Base-by-base conservation (phyloP, 1,140 invertebrate genomes). In the Oreohelix idahoensis region DNA sequence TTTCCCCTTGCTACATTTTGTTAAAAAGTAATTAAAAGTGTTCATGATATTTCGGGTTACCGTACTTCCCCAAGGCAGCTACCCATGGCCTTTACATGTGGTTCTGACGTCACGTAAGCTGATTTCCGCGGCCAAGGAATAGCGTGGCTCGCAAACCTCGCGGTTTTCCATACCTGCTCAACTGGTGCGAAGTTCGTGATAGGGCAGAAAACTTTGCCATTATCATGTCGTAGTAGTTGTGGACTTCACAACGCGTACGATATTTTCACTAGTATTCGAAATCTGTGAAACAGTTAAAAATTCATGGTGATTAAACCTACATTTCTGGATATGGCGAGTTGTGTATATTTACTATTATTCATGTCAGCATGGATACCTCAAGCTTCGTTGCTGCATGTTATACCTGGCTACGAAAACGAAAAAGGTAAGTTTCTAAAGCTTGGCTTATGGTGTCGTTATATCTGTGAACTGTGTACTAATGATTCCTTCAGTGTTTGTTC, bases 351-450 rank as follows among this genome's bases (percentile, higher is more conserved):
- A 71, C 32, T 71, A n/a, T 36, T 71, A 71, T 11, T 71, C 69
- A n/a, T 71, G 32, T 71, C 29, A 35, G 10, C 38, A 36, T 17
- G 32, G 38, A 71, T 71, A 35, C 32, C 66, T n/a, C 36, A 39
- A 71, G 42, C 38, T 17, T 42, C 15, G 36, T 20, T 26, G 38
- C 63, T 45, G 0, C 51, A 29, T 32, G 45, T 71, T 45, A 70
- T 45, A 71, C 35, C 69, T 58, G 76, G 51, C 51, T 78, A 78
- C n/a, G 26, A 78, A 17, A 58, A 58, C 45, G 79, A 42, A 32
- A 45, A 39, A 66, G 69, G 39, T 73, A 49, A 71, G 32, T 70
- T 15, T 26, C 38, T 36, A n/a, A n/a, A n/a, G n/a, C n/a, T n/a
- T n/a, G n/a, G n/a, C n/a, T n/a, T n/a, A n/a, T n/a, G n/a, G n/a